Evolutionary conservation across 1,140 invertebrate species (phyloP), one percentile per base, ranked within the genome.

Genomic region (Drosophila pachea): DNA sequence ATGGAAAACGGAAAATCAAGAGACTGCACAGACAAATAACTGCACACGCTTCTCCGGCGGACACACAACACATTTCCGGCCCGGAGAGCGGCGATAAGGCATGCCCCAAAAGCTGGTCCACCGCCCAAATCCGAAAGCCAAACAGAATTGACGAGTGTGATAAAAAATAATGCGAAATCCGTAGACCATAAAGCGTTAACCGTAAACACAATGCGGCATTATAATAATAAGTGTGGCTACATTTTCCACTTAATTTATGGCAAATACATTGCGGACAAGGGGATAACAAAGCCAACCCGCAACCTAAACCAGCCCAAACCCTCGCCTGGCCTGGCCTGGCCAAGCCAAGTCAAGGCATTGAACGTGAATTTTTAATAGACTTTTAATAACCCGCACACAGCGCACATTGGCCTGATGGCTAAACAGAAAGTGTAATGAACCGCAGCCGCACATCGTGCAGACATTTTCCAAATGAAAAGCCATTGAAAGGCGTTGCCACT

Each of bases 361-460:
- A 63, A 79, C 59, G 70, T 68, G 70, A 77, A 82, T 76, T 82
- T 82, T 82, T 81, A 81, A 81, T 82, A 76, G 70, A 82, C 77
- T 81, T 82, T 81, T 77, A 81, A 82, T 82, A 81, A 81, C 63
- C 77, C 63, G 22, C 22, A 73, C 50, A 68, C 59, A 60, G 59
- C 9, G 16, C n/a, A 42, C 12, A 6, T 2, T 33, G 29, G 35
- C 16, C 32, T 36, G 59, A 45, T 72, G 67, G 77, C 77, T 81
- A 77, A 81, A 82, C 78, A 82, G 78, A 81, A 77, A 81, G 77
- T 81, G 78, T 79, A 82, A 82, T 81, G 78, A 81, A 82, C 78
- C 78, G 78, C 77, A 82, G 74, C 55, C 73, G 78, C 77, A 76
- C 77, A 77, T 82, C 75, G 74, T 77, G 77, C 77, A 81, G 77